A percentile compares a stretch with the other conserved stretches of the same genome.
Evolutionary conservation across 2,797 vertebrate species (phyloP).

Genomic region (Hafferia zeledoni): DNA sequence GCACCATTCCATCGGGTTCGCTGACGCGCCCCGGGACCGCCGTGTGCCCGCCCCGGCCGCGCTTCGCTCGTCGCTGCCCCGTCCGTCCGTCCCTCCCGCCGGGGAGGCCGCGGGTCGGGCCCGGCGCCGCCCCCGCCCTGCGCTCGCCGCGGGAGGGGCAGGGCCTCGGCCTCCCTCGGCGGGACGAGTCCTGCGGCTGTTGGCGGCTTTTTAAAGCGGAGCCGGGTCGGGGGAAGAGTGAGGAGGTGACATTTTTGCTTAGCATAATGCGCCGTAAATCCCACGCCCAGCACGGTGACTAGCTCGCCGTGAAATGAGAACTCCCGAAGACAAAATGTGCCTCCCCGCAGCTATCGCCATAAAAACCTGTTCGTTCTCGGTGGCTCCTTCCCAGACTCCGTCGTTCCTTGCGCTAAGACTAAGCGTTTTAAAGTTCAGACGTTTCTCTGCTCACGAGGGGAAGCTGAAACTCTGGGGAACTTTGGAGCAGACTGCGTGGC

Average conservation of each 20-base stretch:
- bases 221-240: neutral
- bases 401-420: neutral
- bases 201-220: neutral
- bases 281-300: neutral
- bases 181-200: too few relatives aligned
- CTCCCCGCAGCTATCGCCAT: neutral
- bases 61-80: neutral
- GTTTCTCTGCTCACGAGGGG: neutral
- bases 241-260: slow-evolving; percentile 3
- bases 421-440: neutral
- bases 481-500: neutral
- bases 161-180: neutral
- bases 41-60: neutral
- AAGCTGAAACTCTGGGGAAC: neutral
- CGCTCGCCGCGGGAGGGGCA: slow-evolving; percentile 27
- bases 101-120: slow-evolving; percentile 13
- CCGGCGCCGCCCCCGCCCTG: neutral
- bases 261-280: neutral
- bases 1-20: neutral
- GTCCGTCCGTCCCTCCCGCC: neutral
- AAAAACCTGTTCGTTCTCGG: neutral
- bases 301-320: neutral
- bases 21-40: neutral
- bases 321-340: neutral
- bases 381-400: neutral